These are phyloP conservation scores for Ypsolopha sequella DNA, from an alignment of 2,888 invertebrate species.

Conservation along the genomic window DNA sequence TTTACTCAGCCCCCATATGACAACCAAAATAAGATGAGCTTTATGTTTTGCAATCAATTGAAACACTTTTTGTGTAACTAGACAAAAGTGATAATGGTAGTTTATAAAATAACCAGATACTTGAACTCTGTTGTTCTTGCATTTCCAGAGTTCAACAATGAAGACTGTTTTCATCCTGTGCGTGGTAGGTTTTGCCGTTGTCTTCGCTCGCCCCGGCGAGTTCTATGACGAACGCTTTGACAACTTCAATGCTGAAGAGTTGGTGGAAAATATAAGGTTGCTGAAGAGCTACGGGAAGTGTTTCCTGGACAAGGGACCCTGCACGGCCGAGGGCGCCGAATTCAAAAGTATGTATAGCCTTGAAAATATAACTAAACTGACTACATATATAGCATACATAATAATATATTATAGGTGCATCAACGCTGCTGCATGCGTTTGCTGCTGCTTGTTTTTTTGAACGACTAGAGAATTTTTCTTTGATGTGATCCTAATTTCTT, in stretches of 20 bases:
- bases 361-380: not conserved
- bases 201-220: slow-evolving; percentile 40
- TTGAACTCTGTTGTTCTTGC: not conserved
- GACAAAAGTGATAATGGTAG: too few species aligned
- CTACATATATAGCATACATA: too few species aligned
- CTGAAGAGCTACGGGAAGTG: slow-evolving; percentile 78
- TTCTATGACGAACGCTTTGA: slow-evolving; percentile 77
- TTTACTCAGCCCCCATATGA: too few species aligned
- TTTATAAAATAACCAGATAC: too few species aligned
- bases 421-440: not conserved
- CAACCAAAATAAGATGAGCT: too few species aligned
- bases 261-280: slow-evolving; percentile 74
- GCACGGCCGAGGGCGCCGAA: slow-evolving; percentile 77
- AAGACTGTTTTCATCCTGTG: slow-evolving; percentile 26
- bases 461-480: too few species aligned
- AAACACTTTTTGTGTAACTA: too few species aligned
- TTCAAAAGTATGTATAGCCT: slow-evolving; percentile 75
- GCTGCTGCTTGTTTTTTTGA: too few species aligned
- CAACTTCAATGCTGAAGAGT: slow-evolving; percentile 74
- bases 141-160: slow-evolving; percentile 20
- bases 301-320: slow-evolving; percentile 73
- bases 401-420: too few species aligned
- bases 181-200: slow-evolving; percentile 25
- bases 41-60: too few species aligned
- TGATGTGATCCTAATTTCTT: too few species aligned